Base-by-base conservation (phyloP, 2,797 vertebrate genomes). In the Gallirallus australis region DNA sequence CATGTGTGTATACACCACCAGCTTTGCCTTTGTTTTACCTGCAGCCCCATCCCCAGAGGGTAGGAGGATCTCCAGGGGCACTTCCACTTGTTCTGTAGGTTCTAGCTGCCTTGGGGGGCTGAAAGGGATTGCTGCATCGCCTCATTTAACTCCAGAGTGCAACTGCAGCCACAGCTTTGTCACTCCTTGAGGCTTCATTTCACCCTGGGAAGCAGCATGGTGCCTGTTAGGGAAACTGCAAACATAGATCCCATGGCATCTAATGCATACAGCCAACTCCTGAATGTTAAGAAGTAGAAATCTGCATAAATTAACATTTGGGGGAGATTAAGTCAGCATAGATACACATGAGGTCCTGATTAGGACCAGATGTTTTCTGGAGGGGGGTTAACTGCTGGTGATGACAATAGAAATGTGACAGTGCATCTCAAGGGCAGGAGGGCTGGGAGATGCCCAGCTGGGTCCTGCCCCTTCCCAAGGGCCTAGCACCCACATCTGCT, bases 1-100 rank as follows among this genome's bases (percentile, higher is more conserved):
- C 1, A 2, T 1, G 1, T 50, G 20, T 30, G 16, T 5, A 30
- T 30, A 19, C 4, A 19, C 20, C 25, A 45, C 3, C 4, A 5
- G 8, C 8, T 56, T 40, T 39, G 17, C 2, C 28, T 18, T 15
- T 33, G 19, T 69, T 68, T 63, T 40, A 19, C 42, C 61, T 63
- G 37, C 56, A 60, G 50, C 13, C 9, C 39, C 24, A 12, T 52
- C 23, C 47, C n/a, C 48, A 21, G 13, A 42, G 11, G 4, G 5
- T 3, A 7, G 9, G 20, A 31, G 56, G 30, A 31, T 57, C 16
- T 73, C 60, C 1, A 18, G 20, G 12, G 52, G 11, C 37, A 2
- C 6, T 57, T 37, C 4, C 0, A 10, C 15, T 75, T 33, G 16
- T 27, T 17, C 68, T 14, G 11, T 3, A 19, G 24, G 15, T 84